Conservation (phyloP, 53 echinoderm and acorn worm genomes). For the Paracentrotus lividus region DNA sequence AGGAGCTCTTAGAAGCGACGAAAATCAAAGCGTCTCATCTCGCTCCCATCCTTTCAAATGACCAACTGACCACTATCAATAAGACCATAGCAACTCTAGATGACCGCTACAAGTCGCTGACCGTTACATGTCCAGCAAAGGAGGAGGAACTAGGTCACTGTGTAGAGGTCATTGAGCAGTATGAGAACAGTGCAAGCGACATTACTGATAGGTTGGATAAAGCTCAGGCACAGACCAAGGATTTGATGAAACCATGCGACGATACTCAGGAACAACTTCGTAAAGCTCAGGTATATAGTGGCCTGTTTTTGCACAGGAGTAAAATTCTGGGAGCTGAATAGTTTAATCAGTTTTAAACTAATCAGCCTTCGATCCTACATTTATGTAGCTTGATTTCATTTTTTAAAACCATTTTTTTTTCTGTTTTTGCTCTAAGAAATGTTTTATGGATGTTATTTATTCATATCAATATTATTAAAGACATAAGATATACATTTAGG, state of each 20-base stretch:
- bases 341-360: too few relatives aligned
- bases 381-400: too few relatives aligned
- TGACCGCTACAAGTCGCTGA: constrained; percentile 43
- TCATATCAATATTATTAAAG: too few relatives aligned
- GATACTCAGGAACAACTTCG: constrained; percentile 60
- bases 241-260: constrained; percentile 26
- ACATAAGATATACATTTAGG: too few relatives aligned
- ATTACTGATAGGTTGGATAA: background rate
- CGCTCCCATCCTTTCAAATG: background rate
- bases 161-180: constrained; percentile 49
- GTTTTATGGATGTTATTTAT: too few relatives aligned
- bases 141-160: constrained; percentile 54
- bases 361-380: too few relatives aligned
- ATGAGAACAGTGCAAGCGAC: constrained; percentile 27
- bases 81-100: background rate
- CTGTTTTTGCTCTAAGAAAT: too few relatives aligned
- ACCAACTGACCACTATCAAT: background rate
- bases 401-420: too few relatives aligned
- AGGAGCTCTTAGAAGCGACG: constrained; percentile 14
- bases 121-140: constrained; percentile 27
- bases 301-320: background rate
- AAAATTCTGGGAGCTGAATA: too few relatives aligned
- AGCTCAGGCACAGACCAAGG: constrained; percentile 9
- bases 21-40: constrained; percentile 30
- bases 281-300: constrained; percentile 56